phyloP scores from a whole-genome alignment of 2,888 invertebrate species.

The Ophioninae sp. region DNA sequence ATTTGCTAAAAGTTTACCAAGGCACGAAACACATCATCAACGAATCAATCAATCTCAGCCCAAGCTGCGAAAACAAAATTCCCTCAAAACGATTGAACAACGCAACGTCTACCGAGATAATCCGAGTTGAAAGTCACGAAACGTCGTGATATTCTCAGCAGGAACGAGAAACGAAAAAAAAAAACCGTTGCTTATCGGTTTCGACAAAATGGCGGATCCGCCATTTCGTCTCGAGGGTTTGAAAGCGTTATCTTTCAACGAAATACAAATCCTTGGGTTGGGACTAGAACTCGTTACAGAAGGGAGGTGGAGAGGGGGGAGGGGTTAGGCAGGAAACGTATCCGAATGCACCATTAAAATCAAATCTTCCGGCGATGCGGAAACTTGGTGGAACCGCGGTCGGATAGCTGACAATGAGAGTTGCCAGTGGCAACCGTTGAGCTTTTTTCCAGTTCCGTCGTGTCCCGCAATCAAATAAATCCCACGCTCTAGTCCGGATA shows the following conservation, averaged over 20 bases:
- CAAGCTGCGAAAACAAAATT: too few relatives aligned
- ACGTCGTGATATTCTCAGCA: too few relatives aligned
- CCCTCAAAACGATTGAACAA: too few relatives aligned
- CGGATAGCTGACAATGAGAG: conserved; percentile 4
- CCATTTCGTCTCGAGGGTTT: conserved; percentile 55
- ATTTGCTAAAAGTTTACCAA: too few relatives aligned
- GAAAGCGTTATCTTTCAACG: conserved; percentile 14
- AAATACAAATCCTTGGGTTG: conserved; percentile 41
- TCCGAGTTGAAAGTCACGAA: too few relatives aligned
- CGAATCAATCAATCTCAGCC: too few relatives aligned
- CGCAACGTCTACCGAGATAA: too few relatives aligned
- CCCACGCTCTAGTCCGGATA: conserved; percentile 54
- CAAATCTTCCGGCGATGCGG: conserved; percentile 67
- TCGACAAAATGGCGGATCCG: background rate
- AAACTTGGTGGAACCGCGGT: conserved; percentile 39
- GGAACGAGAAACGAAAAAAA: too few relatives aligned
- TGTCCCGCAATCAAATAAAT: conserved; percentile 68
- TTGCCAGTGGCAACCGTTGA: conserved; percentile 6
- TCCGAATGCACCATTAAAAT: conserved; percentile 68
- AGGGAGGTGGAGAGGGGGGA: too few relatives aligned
- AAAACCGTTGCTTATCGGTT: too few relatives aligned
- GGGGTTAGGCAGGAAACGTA: conserved; percentile 56
- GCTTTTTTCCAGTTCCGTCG: conserved; percentile 36
- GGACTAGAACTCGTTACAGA: conserved; percentile 51
- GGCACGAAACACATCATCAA: too few relatives aligned